Base-by-base conservation (phyloP, 2,888 invertebrate genomes). In the Kuschelorhynchus macadamiae region DNA sequence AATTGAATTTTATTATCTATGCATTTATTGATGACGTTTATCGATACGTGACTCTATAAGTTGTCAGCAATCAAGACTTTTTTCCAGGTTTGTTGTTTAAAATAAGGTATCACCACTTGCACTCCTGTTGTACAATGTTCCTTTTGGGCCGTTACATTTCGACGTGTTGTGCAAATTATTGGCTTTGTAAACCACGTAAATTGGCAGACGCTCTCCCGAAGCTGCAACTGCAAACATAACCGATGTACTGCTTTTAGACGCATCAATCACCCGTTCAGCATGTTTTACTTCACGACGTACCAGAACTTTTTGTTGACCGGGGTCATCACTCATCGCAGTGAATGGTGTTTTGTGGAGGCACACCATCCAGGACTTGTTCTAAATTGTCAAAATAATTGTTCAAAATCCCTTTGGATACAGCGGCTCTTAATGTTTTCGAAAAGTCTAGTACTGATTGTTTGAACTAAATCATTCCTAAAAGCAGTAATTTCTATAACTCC, bases 401-500 rank as follows among this genome's bases (percentile, higher is more conserved):
- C 21, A 50, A 30, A n/a, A 18, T 30, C 3, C 7, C 25, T 5
- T 25, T 18, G 17, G 33, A 17, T 7, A 71, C 52, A 36, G 55
- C 39, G 11, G 71, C 68, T 46, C 61, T 53, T 16, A 56, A 52
- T 42, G 66, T 47, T 67, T 71, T 71, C 39, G 71, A 71, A 39
- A 71, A 66, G n/a, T 60, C 41, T 44, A 55, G 65, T 25, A 61
- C 71, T 57, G 33, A 67, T 32, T 3, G 4, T 5, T 3, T 5
- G 3, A 3, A 5, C 3, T 7, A 5, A 25, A 7, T 3, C 7
- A 5, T 5, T 25, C 7, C n/a, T n/a, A n/a, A n/a, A n/a, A n/a
- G n/a, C n/a, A n/a, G n/a, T n/a, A n/a, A n/a, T n/a, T n/a, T n/a
- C n/a, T n/a, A n/a, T n/a, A n/a, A n/a, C n/a, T n/a, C n/a, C n/a